phyloP scores from a whole-genome alignment of 2,113 vertebrate genomes.

The Apaloderma vittatum region DNA sequence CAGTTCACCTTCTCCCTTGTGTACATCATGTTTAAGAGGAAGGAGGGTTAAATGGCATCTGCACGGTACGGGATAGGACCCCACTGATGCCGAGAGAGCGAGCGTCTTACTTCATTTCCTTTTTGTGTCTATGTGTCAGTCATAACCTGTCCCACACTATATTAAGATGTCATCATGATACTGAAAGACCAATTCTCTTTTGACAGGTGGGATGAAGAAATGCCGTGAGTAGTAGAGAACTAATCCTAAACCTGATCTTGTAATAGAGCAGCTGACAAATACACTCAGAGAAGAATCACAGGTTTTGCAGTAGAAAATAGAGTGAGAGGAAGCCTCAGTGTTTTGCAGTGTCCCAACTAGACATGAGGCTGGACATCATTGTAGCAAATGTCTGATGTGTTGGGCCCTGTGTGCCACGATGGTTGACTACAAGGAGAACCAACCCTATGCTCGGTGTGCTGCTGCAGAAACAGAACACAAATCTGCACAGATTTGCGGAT shows the following conservation, averaged over 20 bases:
- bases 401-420: not conserved
- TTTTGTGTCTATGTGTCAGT: not conserved
- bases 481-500: not conserved
- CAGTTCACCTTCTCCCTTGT: not conserved
- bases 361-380: not conserved
- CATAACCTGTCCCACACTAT: not conserved
- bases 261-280: not conserved
- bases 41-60: not conserved
- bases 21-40: not conserved
- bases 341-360: not conserved
- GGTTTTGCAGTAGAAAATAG: not conserved
- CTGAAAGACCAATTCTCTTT: not conserved
- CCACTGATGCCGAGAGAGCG: not conserved
- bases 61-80: not conserved
- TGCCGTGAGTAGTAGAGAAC: not conserved
- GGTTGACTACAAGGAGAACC: not conserved
- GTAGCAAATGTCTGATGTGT: not conserved
- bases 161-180: not conserved
- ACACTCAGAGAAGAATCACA: not conserved
- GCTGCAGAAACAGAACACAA: not conserved
- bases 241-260: not conserved
- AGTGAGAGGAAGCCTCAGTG: not conserved
- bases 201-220: not conserved
- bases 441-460: not conserved
- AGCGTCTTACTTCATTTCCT: not conserved